Evolutionary conservation across 2,113 vertebrate genomes (phyloP).

Genomic region (Podilymbus podiceps): DNA sequence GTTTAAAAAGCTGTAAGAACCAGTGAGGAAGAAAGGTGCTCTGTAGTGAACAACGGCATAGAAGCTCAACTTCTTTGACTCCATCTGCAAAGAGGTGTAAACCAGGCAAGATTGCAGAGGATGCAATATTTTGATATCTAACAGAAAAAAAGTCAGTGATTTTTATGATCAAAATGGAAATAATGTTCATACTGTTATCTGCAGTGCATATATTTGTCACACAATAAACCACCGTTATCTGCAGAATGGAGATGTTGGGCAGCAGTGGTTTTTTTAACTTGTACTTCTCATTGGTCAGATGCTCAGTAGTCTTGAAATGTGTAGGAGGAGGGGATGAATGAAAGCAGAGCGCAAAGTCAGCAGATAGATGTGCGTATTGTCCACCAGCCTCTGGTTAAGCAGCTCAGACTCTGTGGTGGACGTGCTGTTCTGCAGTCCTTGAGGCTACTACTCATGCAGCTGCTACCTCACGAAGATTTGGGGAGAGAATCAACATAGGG

Average conservation of each 20-base stretch:
- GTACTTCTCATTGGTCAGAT: not conserved
- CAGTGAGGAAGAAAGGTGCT: not conserved
- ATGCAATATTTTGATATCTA: not conserved
- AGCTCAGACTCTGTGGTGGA: not conserved
- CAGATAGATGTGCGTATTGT: not conserved
- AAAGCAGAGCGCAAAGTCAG: not conserved
- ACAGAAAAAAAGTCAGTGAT: not conserved
- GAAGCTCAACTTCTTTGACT: not conserved
- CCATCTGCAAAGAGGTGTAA: not conserved
- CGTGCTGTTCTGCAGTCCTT: not conserved
- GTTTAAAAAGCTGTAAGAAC: not conserved
- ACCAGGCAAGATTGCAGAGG: not conserved
- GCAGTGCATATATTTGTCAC: not conserved
- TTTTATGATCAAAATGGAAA: not conserved
- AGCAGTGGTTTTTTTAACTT: not conserved
- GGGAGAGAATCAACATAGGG: accelerated
- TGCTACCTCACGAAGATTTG: not conserved
- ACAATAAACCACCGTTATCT: not conserved
- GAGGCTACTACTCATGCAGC: not conserved
- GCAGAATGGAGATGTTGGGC: not conserved
- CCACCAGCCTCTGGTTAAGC: not conserved
- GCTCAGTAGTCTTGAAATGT: not conserved
- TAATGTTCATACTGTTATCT: not conserved
- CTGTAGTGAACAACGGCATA: accelerated
- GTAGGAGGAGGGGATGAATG: not conserved